A percentile compares a stretch with the other conserved stretches of the same genome.
Evolutionary conservation across 2,797 vertebrate species (phyloP).

Genomic region (Scyliorhinus canicula): DNA sequence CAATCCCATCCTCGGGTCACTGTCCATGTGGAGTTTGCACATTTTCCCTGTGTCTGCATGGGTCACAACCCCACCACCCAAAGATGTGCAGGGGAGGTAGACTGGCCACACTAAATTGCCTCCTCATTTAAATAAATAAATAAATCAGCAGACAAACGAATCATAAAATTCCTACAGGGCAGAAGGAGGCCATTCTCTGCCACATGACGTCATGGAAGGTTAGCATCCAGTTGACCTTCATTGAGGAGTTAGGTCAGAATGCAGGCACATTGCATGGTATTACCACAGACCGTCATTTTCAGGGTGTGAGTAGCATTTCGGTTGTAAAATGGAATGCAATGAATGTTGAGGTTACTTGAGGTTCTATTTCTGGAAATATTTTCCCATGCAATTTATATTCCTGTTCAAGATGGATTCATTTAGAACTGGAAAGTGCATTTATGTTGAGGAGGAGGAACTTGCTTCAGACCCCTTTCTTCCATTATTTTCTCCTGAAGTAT

Average conservation of each 20-base stretch:
- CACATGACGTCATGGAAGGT: too few relatives aligned
- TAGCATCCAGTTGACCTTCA: not conserved
- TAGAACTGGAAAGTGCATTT: not conserved
- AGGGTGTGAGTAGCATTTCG: not conserved
- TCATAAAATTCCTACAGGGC: too few relatives aligned
- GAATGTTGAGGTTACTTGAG: not conserved
- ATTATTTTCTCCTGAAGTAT: not conserved
- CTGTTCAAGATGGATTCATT: not conserved
- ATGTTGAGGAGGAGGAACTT: not conserved
- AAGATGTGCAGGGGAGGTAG: too few relatives aligned
- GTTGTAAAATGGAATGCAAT: not conserved
- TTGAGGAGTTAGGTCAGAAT: not conserved
- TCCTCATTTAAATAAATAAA: too few relatives aligned
- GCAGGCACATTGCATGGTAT: not conserved
- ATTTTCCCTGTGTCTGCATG: too few relatives aligned
- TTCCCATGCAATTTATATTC: not conserved
- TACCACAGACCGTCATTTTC: not conserved
- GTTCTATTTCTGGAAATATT: not conserved
- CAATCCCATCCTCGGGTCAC: too few relatives aligned
- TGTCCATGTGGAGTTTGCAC: too few relatives aligned
- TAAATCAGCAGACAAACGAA: too few relatives aligned
- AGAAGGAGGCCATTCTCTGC: too few relatives aligned
- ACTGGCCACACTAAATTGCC: too few relatives aligned
- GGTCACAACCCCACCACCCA: too few relatives aligned
- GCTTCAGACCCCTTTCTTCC: not conserved